Percentiles rank a stretch among this genome's conserved stretches.
These are phyloP conservation scores for Magallana gigas DNA, from an alignment of 1,140 invertebrate species.

Conservation along the genomic window DNA sequence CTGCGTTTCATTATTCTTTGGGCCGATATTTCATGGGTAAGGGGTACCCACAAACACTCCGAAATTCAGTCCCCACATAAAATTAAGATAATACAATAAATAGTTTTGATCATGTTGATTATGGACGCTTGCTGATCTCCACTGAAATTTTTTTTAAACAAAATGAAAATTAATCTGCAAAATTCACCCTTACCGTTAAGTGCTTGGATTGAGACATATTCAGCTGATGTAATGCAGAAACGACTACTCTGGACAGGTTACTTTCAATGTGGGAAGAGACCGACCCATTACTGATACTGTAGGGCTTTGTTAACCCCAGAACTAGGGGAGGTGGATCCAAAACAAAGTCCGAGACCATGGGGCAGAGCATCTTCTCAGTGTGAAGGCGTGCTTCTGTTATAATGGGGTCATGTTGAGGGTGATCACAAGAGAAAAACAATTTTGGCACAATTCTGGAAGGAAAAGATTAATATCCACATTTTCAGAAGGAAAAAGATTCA, in stretches of 20 bases:
- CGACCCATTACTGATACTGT: slow-evolving; percentile 77
- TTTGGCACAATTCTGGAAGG: slow-evolving; percentile 76
- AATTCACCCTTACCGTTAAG: slow-evolving; percentile 82
- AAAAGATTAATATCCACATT: background rate
- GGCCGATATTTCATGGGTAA: no score
- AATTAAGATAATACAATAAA: no score
- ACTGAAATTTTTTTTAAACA: no score
- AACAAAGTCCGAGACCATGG: slow-evolving; percentile 73
- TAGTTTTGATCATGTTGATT: no score
- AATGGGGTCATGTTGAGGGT: slow-evolving; percentile 78
- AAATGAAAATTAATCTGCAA: no score
- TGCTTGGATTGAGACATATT: slow-evolving; percentile 83
- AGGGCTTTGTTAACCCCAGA: slow-evolving; percentile 76
- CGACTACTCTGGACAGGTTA: slow-evolving; percentile 81
- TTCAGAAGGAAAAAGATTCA: no score
- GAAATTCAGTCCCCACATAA: no score
- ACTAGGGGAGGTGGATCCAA: slow-evolving; percentile 73
- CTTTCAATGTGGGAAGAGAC: slow-evolving; percentile 70
- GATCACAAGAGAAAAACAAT: slow-evolving; percentile 77
- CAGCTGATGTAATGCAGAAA: slow-evolving; percentile 78
- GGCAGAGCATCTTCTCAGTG: slow-evolving; percentile 70
- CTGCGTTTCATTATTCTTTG: no score
- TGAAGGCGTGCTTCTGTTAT: slow-evolving; percentile 75
- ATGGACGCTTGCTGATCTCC: no score
- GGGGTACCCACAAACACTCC: no score